Evolutionary conservation across 2,888 invertebrate genomes (phyloP).

Genomic region (Ischnura elegans): DNA sequence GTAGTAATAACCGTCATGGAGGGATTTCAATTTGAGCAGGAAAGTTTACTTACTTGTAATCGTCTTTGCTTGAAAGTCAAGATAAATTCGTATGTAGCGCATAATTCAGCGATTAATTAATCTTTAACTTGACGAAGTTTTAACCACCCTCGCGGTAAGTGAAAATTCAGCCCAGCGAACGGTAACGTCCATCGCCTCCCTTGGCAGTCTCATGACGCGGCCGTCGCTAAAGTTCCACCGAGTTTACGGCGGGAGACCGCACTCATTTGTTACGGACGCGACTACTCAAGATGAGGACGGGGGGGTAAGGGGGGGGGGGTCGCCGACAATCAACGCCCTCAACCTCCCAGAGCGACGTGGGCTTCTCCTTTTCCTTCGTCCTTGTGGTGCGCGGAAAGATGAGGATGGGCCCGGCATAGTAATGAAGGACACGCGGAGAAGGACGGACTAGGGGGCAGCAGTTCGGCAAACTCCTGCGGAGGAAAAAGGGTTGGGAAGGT

Average conservation of each 20-base stretch:
- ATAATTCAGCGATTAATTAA: not conserved
- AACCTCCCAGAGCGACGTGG: not conserved
- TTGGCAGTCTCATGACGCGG: not conserved
- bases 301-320: no score
- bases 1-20: no score
- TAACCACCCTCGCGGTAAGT: no score
- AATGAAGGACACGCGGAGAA: not conserved
- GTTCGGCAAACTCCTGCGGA: not conserved
- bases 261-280: not conserved
- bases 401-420: slow-evolving; percentile 6
- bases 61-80: no score
- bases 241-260: not conserved
- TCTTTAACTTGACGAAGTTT: not conserved
- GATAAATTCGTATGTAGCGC: no score
- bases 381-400: not conserved
- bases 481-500: not conserved
- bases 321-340: not conserved
- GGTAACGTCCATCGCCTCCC: not conserved
- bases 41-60: no score
- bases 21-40: no score
- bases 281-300: no score
- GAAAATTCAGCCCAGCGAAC: not conserved
- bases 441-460: not conserved
- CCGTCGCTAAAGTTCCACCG: not conserved
- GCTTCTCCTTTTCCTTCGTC: not conserved